phyloP scores from a whole-genome alignment of 2,888 invertebrate genomes.

The Steinernema hermaphroditum region DNA sequence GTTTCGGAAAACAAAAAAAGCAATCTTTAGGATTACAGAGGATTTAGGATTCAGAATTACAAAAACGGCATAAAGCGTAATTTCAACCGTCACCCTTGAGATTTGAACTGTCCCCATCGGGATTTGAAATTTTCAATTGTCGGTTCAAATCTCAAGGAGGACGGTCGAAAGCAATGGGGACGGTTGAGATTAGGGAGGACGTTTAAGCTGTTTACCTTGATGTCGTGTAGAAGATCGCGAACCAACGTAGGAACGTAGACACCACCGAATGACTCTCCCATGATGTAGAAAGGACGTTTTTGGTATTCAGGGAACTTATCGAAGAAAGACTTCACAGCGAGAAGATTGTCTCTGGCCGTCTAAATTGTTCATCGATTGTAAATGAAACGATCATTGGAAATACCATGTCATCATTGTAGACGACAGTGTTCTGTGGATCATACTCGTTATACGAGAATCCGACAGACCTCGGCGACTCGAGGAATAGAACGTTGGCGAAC shows the following conservation, averaged over 20 bases:
- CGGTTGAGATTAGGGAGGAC: too few species aligned
- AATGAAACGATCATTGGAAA: too few species aligned
- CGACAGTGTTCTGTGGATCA: slow-evolving; percentile 43
- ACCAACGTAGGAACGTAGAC: slow-evolving; percentile 41
- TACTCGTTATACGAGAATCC: slow-evolving; percentile 65
- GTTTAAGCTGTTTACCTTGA: not conserved
- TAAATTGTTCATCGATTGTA: too few species aligned
- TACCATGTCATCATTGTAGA: slow-evolving; percentile 47
- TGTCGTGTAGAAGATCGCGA: slow-evolving; percentile 6
- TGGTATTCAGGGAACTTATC: slow-evolving; percentile 68
- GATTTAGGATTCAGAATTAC: too few species aligned
- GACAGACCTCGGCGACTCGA: slow-evolving; percentile 71
- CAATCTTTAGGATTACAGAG: too few species aligned
- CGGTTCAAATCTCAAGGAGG: too few species aligned
- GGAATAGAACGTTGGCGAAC: slow-evolving; percentile 69
- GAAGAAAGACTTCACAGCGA: slow-evolving; percentile 69
- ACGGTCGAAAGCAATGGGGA: too few species aligned
- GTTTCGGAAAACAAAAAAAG: too few species aligned
- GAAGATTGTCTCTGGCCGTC: slow-evolving; percentile 55
- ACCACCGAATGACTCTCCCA: slow-evolving; percentile 66
- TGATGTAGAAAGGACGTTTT: slow-evolving; percentile 69
- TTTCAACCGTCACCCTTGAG: too few species aligned
- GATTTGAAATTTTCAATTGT: too few species aligned
- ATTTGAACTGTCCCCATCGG: too few species aligned
- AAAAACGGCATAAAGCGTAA: too few species aligned